A percentile compares a stretch with the other conserved stretches of the same genome.
phyloP scores from a whole-genome alignment of 2,113 vertebrate genomes.

The Piprites chloris region DNA sequence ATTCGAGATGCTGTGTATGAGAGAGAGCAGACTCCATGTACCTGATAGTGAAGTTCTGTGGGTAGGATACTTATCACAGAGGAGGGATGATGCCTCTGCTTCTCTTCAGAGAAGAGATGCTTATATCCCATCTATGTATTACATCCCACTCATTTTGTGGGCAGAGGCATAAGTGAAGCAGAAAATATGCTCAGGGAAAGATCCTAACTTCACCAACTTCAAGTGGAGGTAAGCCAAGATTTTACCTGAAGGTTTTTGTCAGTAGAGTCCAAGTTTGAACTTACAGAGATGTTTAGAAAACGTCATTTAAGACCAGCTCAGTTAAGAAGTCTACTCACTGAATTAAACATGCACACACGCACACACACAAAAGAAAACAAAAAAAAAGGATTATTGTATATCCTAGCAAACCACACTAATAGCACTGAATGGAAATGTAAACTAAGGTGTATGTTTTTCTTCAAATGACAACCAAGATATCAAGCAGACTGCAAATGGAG shows the following conservation, averaged over 20 bases:
- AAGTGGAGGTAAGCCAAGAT: not conserved
- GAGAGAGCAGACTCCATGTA: rapidly evolving
- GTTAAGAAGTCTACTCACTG: not conserved
- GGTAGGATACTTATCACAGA: not conserved
- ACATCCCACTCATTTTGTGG: not conserved
- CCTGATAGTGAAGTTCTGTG: not conserved
- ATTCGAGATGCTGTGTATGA: not conserved
- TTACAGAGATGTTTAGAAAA: not conserved
- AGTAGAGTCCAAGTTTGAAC: not conserved
- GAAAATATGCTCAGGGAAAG: not conserved
- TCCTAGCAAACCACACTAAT: not conserved
- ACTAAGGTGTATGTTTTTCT: not conserved
- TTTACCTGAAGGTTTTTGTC: not conserved
- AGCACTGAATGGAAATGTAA: not conserved
- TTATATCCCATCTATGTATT: not conserved
- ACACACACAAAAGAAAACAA: no score
- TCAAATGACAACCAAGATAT: not conserved
- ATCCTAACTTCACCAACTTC: not conserved
- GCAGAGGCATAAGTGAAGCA: not conserved
- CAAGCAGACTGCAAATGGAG: not conserved
- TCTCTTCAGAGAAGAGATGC: not conserved
- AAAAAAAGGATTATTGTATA: not conserved
- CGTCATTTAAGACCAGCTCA: not conserved
- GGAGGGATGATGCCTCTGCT: not conserved
- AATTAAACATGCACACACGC: not conserved